A percentile compares a stretch with the other conserved stretches of the same genome.
Evolutionary conservation across 2,888 invertebrate genomes (phyloP).

Genomic region (Eledona agricola): DNA sequence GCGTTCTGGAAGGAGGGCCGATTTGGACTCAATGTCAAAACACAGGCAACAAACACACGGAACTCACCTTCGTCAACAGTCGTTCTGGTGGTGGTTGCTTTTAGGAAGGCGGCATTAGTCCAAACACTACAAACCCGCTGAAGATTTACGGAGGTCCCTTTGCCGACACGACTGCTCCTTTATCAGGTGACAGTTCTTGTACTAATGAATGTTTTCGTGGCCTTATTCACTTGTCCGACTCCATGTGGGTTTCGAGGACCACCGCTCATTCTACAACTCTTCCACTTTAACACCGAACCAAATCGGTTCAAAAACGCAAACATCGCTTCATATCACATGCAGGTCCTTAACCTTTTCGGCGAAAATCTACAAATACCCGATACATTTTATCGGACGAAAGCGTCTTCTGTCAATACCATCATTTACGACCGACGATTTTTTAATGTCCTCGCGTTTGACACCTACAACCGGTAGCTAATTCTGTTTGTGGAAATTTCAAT

Average conservation of each 20-base stretch:
- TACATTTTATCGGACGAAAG: no score
- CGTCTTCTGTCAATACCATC: neutral
- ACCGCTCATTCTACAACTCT: slow-evolving; percentile 27
- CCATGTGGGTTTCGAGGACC: slow-evolving; percentile 44
- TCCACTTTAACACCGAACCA: slow-evolving; percentile 16
- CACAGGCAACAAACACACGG: slow-evolving; percentile 28
- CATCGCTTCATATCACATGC: no score
- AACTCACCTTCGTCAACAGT: slow-evolving; percentile 27
- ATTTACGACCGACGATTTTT: slow-evolving; percentile 1
- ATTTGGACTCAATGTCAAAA: slow-evolving; percentile 26
- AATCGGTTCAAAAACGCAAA: slow-evolving; percentile 26
- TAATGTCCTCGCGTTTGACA: slow-evolving; percentile 12
- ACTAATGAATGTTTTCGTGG: slow-evolving; percentile 60
- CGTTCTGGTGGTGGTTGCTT: slow-evolving; percentile 22
- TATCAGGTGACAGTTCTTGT: slow-evolving; percentile 61
- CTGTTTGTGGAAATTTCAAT: slow-evolving; percentile 19
- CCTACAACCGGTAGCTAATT: slow-evolving; percentile 29
- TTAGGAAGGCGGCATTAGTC: slow-evolving; percentile 46
- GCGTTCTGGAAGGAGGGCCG: slow-evolving; percentile 25
- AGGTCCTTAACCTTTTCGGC: no score
- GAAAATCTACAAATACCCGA: no score
- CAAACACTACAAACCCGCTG: slow-evolving; percentile 55
- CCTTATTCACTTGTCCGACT: slow-evolving; percentile 50
- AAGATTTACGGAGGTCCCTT: slow-evolving; percentile 58
- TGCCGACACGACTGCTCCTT: slow-evolving; percentile 60